Evolutionary conservation across 2,113 vertebrate species (phyloP), one percentile per base, ranked within the genome.

Genomic region (Trochalopteron elliotii): DNA sequence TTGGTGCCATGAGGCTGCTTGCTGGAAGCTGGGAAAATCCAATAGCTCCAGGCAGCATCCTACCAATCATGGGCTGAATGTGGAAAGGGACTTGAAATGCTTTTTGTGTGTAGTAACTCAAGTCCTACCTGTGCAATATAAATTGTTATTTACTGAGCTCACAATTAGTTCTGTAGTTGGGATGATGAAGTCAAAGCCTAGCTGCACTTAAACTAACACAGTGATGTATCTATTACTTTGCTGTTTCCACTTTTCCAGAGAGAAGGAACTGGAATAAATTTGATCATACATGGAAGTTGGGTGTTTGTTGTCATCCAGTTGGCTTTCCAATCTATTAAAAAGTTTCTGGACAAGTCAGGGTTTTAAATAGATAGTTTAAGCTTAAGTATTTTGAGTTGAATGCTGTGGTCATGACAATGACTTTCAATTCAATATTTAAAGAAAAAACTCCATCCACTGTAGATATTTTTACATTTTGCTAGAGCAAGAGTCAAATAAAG

Each of bases 191-290:
- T 60, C 11, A 55, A 75, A 45, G 12, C 19, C 31, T 33, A 44
- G 28, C 11, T 75, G 28, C 12, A 2, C 24, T n/a, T 74, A 14
- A 63, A 86, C 10, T 23, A 33, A 39, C 18, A 9, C 0, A 0
- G 6, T 47, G 23, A 30, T 47, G 5, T 24, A 31, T 37, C 49
- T 59, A 2, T 67, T 57, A 5, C 18, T 44, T 77, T 28, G 12
- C 78, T 75, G 10, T 45, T 82, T 87, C 35, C 12, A 31, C 30
- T 64, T 76, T 64, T 89, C 27, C 35, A 45, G 47, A 33, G 44
- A 71, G 16, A 40, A 83, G 20, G 47, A 40, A n/a, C 18, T 56
- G 27, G 40, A 55, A 82, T 79, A 63, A 67, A 76, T 15, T 71
- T 68, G 27, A 35, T 19, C 12, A 30, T 55, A 15, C 24, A 8